Base-by-base conservation (phyloP, 1,140 invertebrate genomes). In the Pararge aegeria region DNA sequence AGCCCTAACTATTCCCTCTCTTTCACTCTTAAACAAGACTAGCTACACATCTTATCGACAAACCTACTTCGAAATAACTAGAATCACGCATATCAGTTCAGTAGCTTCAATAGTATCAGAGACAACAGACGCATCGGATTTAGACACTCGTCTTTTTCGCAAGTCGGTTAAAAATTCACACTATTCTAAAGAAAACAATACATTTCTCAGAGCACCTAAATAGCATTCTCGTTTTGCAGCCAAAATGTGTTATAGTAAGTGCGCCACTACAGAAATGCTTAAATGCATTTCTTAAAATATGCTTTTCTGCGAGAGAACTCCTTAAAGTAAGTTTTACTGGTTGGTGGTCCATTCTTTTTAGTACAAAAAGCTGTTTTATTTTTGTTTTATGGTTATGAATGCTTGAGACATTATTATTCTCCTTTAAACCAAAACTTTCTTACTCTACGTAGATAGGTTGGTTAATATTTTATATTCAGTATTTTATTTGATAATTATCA, bases 211-310 rank as follows among this genome's bases (percentile, higher is more conserved):
- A 63, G 50, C 7, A 24, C 24, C 3, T 57, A 57, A 63, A 63
- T 49, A 57, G 49, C 51, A 38, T 60, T 63, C 61, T 63, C 61
- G 57, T 63, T 63, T 63, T 42, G 50, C 61, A 63, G 50, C 61
- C 61, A 57, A 63, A 63, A 63, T 63, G 54, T 63, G 61, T 57
- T 63, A 55, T 44, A 63, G 61, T 63, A 48, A 57, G 59, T 57
- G 61, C 55, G 51, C 54, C 42, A 53, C 48, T 46, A 38, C 30
- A 53, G 61, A 57, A 57, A 63, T 53, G 40, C 38, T 63, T 62
- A 54, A 63, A 40, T 53, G 46, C 21, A 27, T 49, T 49, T 49
- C 46, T 49, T 49, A 49, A 60, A 61, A 61, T 51, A 50, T 55
- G 44, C 59, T 61, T 50, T 61, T 53, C 58, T 18, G 34, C 12